A percentile compares a stretch with the other conserved stretches of the same genome.
phyloP scores from a whole-genome alignment of 2,797 vertebrate genomes.

The Gorsachius magnificus region DNA sequence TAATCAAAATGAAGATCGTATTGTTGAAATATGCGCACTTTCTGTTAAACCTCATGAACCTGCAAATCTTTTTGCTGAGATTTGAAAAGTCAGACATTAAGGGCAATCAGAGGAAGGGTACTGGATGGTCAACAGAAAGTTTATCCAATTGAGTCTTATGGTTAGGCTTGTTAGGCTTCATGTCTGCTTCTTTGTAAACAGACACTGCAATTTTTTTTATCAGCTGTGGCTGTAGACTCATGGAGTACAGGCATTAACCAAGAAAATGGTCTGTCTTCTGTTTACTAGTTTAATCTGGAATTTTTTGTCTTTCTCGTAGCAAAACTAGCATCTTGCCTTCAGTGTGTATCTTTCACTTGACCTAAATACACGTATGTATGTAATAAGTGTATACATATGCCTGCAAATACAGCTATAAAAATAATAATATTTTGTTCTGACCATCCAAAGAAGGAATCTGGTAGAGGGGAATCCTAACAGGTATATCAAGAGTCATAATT shows the following conservation, averaged over 20 bases:
- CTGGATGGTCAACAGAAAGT: constrained; percentile 8
- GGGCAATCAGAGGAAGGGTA: background rate
- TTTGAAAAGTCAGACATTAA: constrained; percentile 6
- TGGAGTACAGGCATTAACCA: background rate
- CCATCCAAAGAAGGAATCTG: background rate
- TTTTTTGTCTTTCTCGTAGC: background rate
- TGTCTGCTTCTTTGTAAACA: constrained; percentile 5
- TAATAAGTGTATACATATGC: background rate
- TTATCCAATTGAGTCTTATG: constrained; percentile 7
- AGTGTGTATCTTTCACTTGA: background rate
- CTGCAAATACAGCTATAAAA: background rate
- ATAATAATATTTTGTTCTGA: background rate
- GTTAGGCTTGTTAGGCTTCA: background rate
- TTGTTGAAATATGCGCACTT: background rate
- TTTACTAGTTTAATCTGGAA: constrained; percentile 1
- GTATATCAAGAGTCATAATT: background rate
- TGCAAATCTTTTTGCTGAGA: background rate
- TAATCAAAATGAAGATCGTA: background rate
- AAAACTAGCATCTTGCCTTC: background rate
- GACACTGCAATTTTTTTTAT: background rate
- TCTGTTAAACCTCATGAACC: background rate
- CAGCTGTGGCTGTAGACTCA: background rate
- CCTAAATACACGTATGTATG: background rate
- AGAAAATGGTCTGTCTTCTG: background rate
- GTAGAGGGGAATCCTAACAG: background rate